phyloP scores from a whole-genome alignment of 2,888 invertebrate genomes.

The Catocala sponsa region DNA sequence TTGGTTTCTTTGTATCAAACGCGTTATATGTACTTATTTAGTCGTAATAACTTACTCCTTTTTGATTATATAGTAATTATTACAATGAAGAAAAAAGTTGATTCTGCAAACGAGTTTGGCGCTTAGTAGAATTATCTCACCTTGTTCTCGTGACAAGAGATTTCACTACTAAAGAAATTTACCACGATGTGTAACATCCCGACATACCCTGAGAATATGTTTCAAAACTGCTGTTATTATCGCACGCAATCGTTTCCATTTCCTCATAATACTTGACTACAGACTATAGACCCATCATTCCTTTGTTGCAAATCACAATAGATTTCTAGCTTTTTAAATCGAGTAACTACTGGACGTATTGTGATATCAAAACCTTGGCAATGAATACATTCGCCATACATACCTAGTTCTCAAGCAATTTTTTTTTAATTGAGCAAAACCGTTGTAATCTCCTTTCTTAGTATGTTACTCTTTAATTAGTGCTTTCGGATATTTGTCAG shows the following conservation, averaged over 20 bases:
- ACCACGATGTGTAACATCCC: conserved; percentile 24
- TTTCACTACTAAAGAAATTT: not conserved
- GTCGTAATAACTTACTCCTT: no score
- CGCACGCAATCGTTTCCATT: conserved; percentile 60
- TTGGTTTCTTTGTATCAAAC: no score
- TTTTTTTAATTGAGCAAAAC: conserved; percentile 47
- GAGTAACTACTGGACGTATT: conserved; percentile 55
- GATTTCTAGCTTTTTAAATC: conserved; percentile 67
- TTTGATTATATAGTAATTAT: no score
- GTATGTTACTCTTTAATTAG: conserved; percentile 46
- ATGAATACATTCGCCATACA: conserved; percentile 54
- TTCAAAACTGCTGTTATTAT: conserved; percentile 60
- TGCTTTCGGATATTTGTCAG: conserved; percentile 42
- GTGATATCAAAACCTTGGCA: conserved; percentile 66
- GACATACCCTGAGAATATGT: conserved; percentile 43
- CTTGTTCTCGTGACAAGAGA: not conserved
- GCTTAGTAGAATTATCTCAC: no score
- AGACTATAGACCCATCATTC: conserved; percentile 70
- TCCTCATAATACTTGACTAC: conserved; percentile 62
- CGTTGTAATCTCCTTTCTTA: conserved; percentile 44
- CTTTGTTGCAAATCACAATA: conserved; percentile 75
- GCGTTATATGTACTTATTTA: no score
- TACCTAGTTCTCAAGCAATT: conserved; percentile 59
- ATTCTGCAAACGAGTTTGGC: no score
- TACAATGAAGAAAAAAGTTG: no score